Evolutionary conservation across 2,113 vertebrate genomes (phyloP).

Genomic region (Strix aluco): DNA sequence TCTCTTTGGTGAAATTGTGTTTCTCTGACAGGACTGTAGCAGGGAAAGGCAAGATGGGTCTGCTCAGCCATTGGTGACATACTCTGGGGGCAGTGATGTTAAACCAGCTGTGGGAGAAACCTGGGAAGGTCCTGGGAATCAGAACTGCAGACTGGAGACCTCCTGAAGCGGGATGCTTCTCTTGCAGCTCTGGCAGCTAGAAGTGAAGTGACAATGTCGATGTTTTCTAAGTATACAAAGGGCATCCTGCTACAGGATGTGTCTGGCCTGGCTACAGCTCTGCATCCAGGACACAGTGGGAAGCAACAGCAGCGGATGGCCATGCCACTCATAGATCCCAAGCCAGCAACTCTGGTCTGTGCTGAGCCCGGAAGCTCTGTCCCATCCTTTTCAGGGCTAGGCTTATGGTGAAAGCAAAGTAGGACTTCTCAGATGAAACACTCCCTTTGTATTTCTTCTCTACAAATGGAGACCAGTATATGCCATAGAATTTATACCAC

Average conservation of each 20-base stretch:
- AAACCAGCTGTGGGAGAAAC: not conserved
- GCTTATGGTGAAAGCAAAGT: not conserved
- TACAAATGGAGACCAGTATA: not conserved
- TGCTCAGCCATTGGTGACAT: not conserved
- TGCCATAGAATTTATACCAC: not conserved
- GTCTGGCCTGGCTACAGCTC: not conserved
- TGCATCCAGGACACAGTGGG: not conserved
- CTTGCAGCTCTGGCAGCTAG: not conserved
- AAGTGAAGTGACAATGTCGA: not conserved
- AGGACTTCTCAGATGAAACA: not conserved
- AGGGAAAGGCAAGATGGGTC: not conserved
- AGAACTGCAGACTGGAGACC: not conserved
- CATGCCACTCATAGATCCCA: not conserved
- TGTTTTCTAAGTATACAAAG: not conserved
- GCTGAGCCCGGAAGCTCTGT: not conserved
- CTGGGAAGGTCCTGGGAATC: not conserved
- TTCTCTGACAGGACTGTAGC: not conserved
- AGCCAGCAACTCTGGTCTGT: not conserved
- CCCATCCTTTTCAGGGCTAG: not conserved
- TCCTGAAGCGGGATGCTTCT: not conserved
- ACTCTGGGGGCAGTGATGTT: no score
- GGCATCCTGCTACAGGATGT: rapidly evolving
- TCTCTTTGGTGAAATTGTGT: not conserved
- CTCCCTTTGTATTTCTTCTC: not conserved
- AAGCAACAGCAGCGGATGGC: rapidly evolving